Conservation (phyloP, 2,888 invertebrate species). For the Dicyrtomina minuta region DNA sequence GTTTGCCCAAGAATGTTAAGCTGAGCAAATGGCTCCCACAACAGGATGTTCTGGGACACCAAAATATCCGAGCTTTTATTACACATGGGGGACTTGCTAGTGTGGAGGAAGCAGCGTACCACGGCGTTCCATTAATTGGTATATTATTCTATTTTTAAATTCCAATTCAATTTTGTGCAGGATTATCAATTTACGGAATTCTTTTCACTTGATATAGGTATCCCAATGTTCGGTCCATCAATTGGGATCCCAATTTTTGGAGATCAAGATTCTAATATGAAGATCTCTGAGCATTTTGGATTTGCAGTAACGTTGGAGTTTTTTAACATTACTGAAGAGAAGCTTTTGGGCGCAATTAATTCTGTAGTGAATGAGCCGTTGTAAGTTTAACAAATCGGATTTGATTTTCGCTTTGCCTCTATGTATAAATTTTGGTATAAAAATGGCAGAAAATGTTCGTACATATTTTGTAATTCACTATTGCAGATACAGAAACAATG, state of each 20-base stretch:
- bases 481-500: too few species aligned
- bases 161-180: not conserved
- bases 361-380: not conserved
- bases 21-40: too few species aligned
- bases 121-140: too few species aligned
- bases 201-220: not conserved
- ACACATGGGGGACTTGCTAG: slow-evolving; percentile 2
- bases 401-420: too few species aligned
- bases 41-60: not conserved
- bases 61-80: not conserved
- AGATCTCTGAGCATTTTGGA: not conserved
- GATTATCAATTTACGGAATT: too few species aligned
- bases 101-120: not conserved
- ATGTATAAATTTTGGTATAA: too few species aligned
- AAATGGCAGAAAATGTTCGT: too few species aligned
- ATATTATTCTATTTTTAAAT: not conserved
- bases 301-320: not conserved
- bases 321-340: not conserved
- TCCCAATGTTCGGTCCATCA: slow-evolving; percentile 8
- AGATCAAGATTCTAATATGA: too few species aligned
- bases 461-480: too few species aligned
- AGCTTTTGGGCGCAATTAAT: not conserved
- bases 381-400: not conserved
- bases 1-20: not conserved
- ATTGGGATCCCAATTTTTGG: too few species aligned